Percentiles rank a stretch among this genome's conserved stretches.
phyloP scores from a whole-genome alignment of 2,113 vertebrate genomes.

The Archocentrus centrarchus region DNA sequence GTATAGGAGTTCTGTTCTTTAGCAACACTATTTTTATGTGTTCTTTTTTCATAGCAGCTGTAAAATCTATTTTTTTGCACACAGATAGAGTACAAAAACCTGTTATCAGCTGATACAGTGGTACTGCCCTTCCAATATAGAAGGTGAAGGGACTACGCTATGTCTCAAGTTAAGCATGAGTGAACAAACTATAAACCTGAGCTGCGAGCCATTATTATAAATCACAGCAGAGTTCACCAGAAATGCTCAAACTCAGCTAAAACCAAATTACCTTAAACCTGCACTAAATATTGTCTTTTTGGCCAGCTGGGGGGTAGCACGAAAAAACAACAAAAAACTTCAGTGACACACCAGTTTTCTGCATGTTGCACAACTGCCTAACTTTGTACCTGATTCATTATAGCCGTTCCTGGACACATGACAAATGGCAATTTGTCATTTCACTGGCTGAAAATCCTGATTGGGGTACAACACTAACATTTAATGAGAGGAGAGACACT shows the following conservation, averaged over 20 bases:
- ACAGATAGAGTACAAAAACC: neutral
- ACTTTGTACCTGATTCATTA: neutral
- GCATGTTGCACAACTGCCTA: neutral
- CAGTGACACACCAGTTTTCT: neutral
- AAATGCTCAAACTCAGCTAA: neutral
- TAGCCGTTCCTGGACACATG: neutral
- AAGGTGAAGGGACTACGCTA: neutral
- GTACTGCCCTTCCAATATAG: neutral
- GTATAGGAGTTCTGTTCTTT: neutral
- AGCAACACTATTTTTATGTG: neutral
- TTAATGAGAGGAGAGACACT: neutral
- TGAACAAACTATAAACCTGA: neutral
- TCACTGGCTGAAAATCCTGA: neutral
- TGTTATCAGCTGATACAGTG: neutral
- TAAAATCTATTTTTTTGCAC: neutral
- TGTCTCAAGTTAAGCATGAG: neutral
- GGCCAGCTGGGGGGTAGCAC: neutral
- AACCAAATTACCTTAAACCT: neutral
- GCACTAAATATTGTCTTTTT: neutral
- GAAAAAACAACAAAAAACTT: neutral
- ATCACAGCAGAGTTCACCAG: neutral
- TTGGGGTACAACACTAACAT: neutral
- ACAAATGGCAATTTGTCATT: neutral
- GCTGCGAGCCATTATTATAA: neutral
- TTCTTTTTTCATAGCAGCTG: slow-evolving; percentile 5